Evolutionary conservation across 2,888 invertebrate genomes (phyloP).

Genomic region (Loripinus fragilis): DNA sequence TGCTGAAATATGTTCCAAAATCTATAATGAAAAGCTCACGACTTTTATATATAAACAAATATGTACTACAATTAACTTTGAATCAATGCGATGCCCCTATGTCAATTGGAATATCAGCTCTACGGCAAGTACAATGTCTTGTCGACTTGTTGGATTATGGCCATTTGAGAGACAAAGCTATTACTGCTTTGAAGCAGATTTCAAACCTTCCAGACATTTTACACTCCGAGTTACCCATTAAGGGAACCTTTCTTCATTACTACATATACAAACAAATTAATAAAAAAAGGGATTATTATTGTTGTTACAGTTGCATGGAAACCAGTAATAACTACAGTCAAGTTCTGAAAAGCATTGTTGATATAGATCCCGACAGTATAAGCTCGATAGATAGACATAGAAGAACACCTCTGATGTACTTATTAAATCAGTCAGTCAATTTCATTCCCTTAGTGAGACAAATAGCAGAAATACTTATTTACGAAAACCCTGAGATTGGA

Average conservation of each 20-base stretch:
- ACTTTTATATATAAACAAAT: neutral
- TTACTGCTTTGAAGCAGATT: neutral
- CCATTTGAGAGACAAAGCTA: neutral
- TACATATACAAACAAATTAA: neutral
- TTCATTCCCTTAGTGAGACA: neutral
- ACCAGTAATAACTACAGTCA: too few relatives aligned
- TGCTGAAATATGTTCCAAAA: neutral
- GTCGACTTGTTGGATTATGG: neutral
- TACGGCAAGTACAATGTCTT: neutral
- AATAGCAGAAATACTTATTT: neutral
- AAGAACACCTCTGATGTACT: neutral
- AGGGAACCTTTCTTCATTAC: neutral
- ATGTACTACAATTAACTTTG: neutral
- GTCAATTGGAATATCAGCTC: neutral
- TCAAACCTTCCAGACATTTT: neutral
- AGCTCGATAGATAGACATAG: too few relatives aligned
- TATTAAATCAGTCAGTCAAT: neutral
- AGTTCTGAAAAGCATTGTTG: too few relatives aligned
- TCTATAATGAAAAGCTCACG: neutral
- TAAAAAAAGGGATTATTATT: too few relatives aligned
- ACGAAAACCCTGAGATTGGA: neutral
- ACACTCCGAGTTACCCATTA: neutral
- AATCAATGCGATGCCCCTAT: neutral
- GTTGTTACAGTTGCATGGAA: too few relatives aligned
- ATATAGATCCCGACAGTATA: too few relatives aligned